Percentiles rank a stretch among this genome's conserved stretches.
phyloP scores from a whole-genome alignment of 2,113 vertebrate genomes.

The Scophthalmus maximus region DNA sequence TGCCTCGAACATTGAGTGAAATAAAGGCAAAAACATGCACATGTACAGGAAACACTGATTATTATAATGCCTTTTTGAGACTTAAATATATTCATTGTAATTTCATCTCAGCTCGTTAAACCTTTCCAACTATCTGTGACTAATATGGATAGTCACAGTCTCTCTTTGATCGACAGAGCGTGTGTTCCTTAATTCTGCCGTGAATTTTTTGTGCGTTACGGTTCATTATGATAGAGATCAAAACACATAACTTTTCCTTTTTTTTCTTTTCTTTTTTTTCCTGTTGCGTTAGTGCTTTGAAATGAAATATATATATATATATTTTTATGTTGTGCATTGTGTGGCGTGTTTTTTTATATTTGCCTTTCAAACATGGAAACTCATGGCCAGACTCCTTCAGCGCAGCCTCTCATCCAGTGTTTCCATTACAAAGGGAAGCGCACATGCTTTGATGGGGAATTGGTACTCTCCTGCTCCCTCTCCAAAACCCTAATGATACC shows the following conservation, averaged over 20 bases:
- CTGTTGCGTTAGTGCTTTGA: not conserved
- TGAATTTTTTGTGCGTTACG: not conserved
- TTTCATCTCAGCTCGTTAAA: not conserved
- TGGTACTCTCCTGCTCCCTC: constrained; percentile 34
- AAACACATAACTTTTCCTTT: not conserved
- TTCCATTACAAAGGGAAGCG: constrained; percentile 62
- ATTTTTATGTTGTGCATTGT: not conserved
- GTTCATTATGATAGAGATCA: not conserved
- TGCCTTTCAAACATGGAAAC: constrained; percentile 44
- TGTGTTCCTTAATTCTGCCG: not conserved
- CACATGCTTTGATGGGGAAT: constrained; percentile 66
- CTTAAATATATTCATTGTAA: not conserved
- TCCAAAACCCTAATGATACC: constrained; percentile 70
- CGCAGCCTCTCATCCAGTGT: constrained; percentile 46
- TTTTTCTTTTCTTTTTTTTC: not conserved
- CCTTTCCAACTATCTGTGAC: not conserved
- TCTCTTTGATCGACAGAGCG: not conserved
- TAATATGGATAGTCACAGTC: not conserved
- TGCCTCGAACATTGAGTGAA: not conserved
- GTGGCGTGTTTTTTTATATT: constrained; percentile 36
- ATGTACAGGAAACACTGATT: not conserved
- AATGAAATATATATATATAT: too few species aligned
- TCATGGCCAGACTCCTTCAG: constrained; percentile 26
- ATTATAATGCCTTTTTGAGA: not conserved
- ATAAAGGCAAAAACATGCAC: not conserved